Base-by-base conservation (phyloP, 2,888 invertebrate genomes). In the Lycocerus yunnanus region DNA sequence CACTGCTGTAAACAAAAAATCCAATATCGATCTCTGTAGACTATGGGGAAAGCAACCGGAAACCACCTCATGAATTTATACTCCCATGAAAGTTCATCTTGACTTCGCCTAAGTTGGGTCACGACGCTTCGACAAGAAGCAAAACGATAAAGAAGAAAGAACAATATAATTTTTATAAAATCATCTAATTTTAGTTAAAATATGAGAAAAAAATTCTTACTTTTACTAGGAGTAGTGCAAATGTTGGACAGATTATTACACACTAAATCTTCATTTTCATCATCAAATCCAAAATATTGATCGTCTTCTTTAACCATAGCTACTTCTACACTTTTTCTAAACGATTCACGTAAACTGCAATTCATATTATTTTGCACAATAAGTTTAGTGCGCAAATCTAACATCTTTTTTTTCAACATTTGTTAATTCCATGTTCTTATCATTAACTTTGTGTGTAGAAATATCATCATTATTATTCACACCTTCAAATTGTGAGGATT, bases 261-360 rank as follows among this genome's bases (percentile, higher is more conserved):
- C 5, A 13, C n/a, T 16, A 13, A 18, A 11, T 71, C 66, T 43
- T 18, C 27, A 14, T n/a, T 15, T 16, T 20, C 60, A 24, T 66
- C 71, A 59, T 24, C 66, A 27, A 71, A 71, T 15, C 71, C 71
- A 71, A 71, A 71, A 21, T 15, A 71, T 3, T 10, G 58, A 66
- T 71, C 71, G 24, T 14, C 15, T 11, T 27, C 70, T 63, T 43
- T 20, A 14, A 10, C n/a, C 1, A 16, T 18, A 1, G n/a, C 24
- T 3, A 18, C 24, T 18, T 43, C 43, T 6, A 27, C 58, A 70
- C 24, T 14, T 18, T 65, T 70, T 43, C 63, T 15, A 58, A 14
- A 18, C 1, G 65, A 65, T 15, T 15, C 58, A 18, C 15, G 5
- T 18, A 63, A 18, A n/a, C 18, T 73, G 27, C 69, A 78, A 24